Evolutionary conservation across 2,113 vertebrate genomes (phyloP).

Genomic region (Myxocyprinus asiaticus): DNA sequence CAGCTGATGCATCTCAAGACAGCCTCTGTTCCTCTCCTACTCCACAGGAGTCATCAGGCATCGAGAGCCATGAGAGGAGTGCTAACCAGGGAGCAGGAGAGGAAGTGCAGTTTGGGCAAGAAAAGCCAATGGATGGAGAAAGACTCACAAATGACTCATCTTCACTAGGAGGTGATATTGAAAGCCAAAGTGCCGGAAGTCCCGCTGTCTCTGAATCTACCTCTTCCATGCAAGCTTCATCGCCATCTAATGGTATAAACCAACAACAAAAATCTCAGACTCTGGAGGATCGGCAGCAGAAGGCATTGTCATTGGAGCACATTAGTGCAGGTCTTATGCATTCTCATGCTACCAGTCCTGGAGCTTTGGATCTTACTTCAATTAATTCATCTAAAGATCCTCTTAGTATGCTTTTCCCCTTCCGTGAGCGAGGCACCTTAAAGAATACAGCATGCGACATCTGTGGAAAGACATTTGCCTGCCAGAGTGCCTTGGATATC

Average conservation of each 20-base stretch:
- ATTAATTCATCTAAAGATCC: constrained; percentile 90
- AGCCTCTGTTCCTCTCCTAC: constrained; percentile 91
- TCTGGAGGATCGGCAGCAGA: constrained; percentile 86
- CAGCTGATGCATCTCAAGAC: constrained; percentile 87
- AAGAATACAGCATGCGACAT: constrained; percentile 98
- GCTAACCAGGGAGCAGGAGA: constrained; percentile 75
- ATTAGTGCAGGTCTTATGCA: constrained; percentile 83
- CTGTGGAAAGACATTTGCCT: constrained; percentile 99
- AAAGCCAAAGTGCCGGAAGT: constrained; percentile 95
- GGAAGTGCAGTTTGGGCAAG: constrained; percentile 83
- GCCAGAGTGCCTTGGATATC: constrained; percentile 99
- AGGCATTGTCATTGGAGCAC: constrained; percentile 82
- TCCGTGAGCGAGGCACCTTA: constrained; percentile 89
- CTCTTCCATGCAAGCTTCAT: constrained; percentile 98
- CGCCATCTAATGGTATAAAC: constrained; percentile 85
- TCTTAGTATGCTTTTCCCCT: constrained; percentile 91
- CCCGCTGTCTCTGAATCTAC: constrained; percentile 98
- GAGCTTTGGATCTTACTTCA: constrained; percentile 94
- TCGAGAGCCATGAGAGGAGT: constrained; percentile 88
- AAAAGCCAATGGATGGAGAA: constrained; percentile 87
- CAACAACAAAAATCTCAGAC: constrained; percentile 87
- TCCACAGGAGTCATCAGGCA: constrained; percentile 79
- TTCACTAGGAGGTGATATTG: constrained; percentile 91
- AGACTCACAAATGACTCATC: constrained; percentile 93
- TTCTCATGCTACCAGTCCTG: constrained; percentile 85